These are phyloP conservation scores for Drosophila bipectinata DNA, from an alignment of 1,140 invertebrate species.

Conservation along the genomic window DNA sequence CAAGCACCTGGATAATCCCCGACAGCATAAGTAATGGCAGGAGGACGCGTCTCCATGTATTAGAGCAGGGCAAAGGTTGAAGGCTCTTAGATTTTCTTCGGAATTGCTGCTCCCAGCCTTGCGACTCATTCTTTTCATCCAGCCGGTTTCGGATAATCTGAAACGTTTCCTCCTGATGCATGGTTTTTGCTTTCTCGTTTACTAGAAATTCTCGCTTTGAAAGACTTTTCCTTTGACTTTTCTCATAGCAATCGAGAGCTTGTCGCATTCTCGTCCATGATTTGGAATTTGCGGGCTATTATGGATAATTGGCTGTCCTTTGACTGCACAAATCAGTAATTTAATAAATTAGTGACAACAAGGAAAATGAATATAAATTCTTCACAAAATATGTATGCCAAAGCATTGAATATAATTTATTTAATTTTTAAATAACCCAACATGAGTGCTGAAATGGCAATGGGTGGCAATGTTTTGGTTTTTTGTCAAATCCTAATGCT, in stretches of 20 bases:
- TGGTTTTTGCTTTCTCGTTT: conserved; percentile 55
- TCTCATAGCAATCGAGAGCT: conserved; percentile 62
- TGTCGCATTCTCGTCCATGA: conserved; percentile 47
- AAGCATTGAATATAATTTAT: neutral
- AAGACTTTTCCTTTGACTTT: conserved; percentile 40
- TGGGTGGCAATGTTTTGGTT: neutral
- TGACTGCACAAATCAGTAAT: conserved; percentile 14
- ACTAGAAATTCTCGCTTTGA: conserved; percentile 56
- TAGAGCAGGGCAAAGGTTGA: conserved; percentile 1
- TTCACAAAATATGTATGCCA: neutral
- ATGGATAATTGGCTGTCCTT: conserved; percentile 12
- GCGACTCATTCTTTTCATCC: conserved; percentile 19
- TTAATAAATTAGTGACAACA: neutral
- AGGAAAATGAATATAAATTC: neutral
- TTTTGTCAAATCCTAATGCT: neutral
- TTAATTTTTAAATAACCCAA: neutral
- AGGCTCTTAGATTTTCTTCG: conserved; percentile 6
- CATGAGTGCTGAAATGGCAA: neutral
- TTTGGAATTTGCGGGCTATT: conserved; percentile 8
- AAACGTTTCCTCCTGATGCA: conserved; percentile 56
- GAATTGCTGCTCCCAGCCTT: conserved; percentile 1
- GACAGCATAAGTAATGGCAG: conserved; percentile 33
- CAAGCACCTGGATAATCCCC: conserved; percentile 18
- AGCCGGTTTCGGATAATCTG: conserved; percentile 42
- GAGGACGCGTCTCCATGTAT: conserved; percentile 15